A percentile compares a stretch with the other conserved stretches of the same genome.
Conservation (phyloP, 1,140 invertebrate species). For the Bathynomus jamesi region DNA sequence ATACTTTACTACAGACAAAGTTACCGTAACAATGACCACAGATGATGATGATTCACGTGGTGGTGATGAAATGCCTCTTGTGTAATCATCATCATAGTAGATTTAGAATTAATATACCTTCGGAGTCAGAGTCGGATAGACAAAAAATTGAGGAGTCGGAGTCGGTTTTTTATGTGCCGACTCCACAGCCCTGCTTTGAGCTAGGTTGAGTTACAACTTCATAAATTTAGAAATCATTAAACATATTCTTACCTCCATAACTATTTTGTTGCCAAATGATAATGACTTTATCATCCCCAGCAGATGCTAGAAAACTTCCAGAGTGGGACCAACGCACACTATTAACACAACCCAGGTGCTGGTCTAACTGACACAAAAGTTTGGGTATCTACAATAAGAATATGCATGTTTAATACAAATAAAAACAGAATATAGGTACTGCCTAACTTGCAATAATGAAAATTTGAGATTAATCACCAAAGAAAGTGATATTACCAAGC, state of each 20-base stretch:
- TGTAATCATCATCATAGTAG: no score
- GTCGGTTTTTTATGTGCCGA: no score
- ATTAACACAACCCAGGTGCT: conserved; percentile 92
- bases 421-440: neutral
- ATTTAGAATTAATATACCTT: no score
- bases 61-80: no score
- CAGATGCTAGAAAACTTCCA: conserved; percentile 80
- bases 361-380: conserved; percentile 91
- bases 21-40: no score
- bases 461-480: neutral
- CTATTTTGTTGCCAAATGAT: conserved; percentile 82
- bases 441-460: neutral
- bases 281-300: conserved; percentile 90
- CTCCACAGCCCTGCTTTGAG: no score
- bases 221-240: neutral
- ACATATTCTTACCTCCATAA: conserved; percentile 39
- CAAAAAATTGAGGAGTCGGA: no score
- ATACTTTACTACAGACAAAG: no score
- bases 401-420: neutral
- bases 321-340: conserved; percentile 90
- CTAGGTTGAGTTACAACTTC: no score
- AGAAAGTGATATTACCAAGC: neutral
- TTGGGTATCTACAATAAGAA: conserved; percentile 53
- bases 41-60: no score
- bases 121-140: no score